A percentile compares a stretch with the other conserved stretches of the same genome.
Evolutionary conservation across 2,797 vertebrate genomes (phyloP).

Genomic region (Apogon talboti): DNA sequence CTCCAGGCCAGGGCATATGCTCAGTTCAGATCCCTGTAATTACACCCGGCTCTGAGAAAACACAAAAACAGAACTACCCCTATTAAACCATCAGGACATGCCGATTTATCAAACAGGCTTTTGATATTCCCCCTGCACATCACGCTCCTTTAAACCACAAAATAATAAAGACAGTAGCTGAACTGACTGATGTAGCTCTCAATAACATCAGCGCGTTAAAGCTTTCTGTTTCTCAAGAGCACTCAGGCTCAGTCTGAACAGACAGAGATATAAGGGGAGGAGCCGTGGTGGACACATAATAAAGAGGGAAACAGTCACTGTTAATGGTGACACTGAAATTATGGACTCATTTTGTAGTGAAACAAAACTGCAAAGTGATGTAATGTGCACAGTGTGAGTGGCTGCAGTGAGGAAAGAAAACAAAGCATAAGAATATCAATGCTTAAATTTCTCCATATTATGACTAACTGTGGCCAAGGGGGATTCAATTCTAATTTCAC

Average conservation of each 20-base stretch:
- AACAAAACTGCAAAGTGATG: neutral
- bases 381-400: neutral
- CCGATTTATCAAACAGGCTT: slow-evolving; percentile 5
- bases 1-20: slow-evolving; percentile 50
- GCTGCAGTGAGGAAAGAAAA: no score
- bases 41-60: slow-evolving; percentile 40
- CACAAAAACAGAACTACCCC: slow-evolving; percentile 45
- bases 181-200: neutral
- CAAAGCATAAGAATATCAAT: neutral
- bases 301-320: neutral
- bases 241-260: no score
- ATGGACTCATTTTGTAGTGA: neutral
- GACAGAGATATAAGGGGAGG: no score
- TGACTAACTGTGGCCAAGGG: neutral
- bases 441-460: neutral
- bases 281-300: neutral
- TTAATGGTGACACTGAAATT: neutral
- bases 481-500: neutral
- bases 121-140: slow-evolving; percentile 10
- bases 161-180: slow-evolving; percentile 5
- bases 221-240: no score
- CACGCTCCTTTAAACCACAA: slow-evolving; percentile 1
- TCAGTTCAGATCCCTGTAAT: slow-evolving; percentile 59
- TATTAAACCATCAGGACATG: slow-evolving; percentile 12
- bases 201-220: neutral